These are phyloP conservation scores for Anarhynchus alexandrinus DNA, from an alignment of 2,113 vertebrate species.

Conservation along the genomic window DNA sequence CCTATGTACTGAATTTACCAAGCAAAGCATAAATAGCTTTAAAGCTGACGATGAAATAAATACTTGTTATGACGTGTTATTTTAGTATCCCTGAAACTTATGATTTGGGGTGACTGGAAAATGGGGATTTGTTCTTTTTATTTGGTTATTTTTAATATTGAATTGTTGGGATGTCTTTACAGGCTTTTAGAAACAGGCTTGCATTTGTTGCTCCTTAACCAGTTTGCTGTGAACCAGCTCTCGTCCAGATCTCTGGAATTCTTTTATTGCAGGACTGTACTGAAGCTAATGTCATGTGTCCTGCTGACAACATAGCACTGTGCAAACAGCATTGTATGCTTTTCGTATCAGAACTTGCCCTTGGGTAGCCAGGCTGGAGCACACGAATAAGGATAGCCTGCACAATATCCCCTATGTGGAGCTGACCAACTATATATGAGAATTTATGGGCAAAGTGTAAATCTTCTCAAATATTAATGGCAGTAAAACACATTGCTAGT, in stretches of 20 bases:
- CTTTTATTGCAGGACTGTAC: neutral
- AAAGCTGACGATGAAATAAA: neutral
- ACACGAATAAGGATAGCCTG: neutral
- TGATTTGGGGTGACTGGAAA: neutral
- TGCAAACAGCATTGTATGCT: neutral
- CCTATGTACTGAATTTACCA: neutral
- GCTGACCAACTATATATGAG: neutral
- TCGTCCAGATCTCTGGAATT: neutral
- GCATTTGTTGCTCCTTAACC: neutral
- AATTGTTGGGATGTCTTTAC: neutral
- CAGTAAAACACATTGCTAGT: neutral
- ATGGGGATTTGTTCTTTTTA: neutral
- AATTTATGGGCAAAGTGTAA: neutral
- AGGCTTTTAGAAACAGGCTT: neutral
- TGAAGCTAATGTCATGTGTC: accelerated
- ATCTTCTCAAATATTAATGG: neutral
- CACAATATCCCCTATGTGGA: neutral
- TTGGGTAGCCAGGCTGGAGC: neutral
- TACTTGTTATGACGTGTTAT: neutral
- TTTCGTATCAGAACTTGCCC: neutral
- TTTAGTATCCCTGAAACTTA: neutral
- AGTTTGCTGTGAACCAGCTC: neutral
- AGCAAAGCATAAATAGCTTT: neutral
- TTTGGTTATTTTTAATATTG: neutral
- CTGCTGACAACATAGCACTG: neutral